Conservation (phyloP, 2,888 invertebrate species). For the Graphium colonna region DNA sequence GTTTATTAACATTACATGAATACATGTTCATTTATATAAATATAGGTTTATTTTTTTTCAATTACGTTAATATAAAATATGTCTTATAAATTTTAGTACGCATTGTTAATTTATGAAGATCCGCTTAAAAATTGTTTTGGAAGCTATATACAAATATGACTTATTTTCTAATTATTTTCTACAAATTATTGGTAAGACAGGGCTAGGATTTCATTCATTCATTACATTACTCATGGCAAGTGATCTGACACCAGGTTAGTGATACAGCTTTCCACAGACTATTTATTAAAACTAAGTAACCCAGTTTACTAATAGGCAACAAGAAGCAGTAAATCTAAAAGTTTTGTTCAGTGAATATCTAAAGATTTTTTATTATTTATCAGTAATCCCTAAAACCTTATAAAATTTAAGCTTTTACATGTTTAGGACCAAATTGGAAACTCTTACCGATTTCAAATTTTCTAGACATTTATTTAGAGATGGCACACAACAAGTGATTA, state of each 20-base stretch:
- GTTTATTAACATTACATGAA: conserved; percentile 23
- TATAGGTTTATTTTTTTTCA: conserved; percentile 28
- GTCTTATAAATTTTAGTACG: conserved; percentile 25
- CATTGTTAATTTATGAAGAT: conserved; percentile 25
- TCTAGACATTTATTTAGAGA: conserved; percentile 20
- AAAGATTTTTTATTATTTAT: no score
- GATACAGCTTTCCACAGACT: neutral
- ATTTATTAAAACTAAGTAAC: conserved; percentile 1
- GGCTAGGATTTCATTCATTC: conserved; percentile 33
- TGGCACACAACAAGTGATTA: conserved; percentile 26
- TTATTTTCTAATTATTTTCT: conserved; percentile 25
- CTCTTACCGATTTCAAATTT: conserved; percentile 9
- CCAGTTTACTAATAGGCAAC: neutral
- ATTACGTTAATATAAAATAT: conserved; percentile 30
- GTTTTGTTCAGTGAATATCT: no score
- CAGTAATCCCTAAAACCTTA: neutral
- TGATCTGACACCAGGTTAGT: conserved; percentile 17
- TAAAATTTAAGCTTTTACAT: no score
- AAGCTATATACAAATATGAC: conserved; percentile 34
- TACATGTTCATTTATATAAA: conserved; percentile 25
- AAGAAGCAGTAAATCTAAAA: neutral
- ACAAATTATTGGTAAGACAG: conserved; percentile 51
- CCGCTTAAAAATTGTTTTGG: conserved; percentile 1
- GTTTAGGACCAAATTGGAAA: no score
- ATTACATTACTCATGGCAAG: conserved; percentile 38